Evolutionary conservation across 2,113 vertebrate species (phyloP), one percentile per base, ranked within the genome.

Genomic region (Gila orcuttii): DNA sequence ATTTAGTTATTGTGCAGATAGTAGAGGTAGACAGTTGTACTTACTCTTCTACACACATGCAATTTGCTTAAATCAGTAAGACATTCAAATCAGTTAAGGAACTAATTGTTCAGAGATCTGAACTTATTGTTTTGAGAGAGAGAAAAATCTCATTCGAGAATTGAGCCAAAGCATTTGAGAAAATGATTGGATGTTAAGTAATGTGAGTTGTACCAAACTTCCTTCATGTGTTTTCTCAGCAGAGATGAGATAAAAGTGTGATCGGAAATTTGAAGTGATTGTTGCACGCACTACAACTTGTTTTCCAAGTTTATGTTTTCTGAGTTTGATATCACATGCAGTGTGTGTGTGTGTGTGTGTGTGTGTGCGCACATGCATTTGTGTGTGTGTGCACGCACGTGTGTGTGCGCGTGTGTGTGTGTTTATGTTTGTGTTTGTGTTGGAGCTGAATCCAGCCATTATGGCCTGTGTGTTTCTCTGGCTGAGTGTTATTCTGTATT

Each of bases 361-460:
- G 62, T 75, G 19, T 82, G 15, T 21, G 13, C 6, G n/a, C n/a
- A n/a, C n/a, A n/a, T n/a, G n/a, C n/a, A n/a, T n/a, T n/a, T n/a
- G n/a, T n/a, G 25, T 75, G 33, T 42, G 47, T 86, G 68, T 74
- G 69, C 83, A n/a, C n/a, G n/a, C n/a, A n/a, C n/a, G 25, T 75
- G 33, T 42, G 47, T 86, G 68, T 74, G 69, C 83, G 71, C 33
- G 85, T 45, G 42, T 79, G 23, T 86, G 47, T 82, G 74, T 64
- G 68, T 66, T n/a, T n/a, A n/a, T n/a, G 15, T 82, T 79, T 82
- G 71, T 82, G 62, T 74, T 52, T 73, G 82, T 50, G 85, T 66
- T 3, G 25, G 62, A 82, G 21, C 50, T 69, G n/a, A 64, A 28
- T 80, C 79, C 59, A 80, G 59, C 79, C n/a, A 45, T 82, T 82